A percentile compares a stretch with the other conserved stretches of the same genome.
These are phyloP conservation scores for Varroa destructor DNA, from an alignment of 1,140 invertebrate genomes.

Conservation along the genomic window DNA sequence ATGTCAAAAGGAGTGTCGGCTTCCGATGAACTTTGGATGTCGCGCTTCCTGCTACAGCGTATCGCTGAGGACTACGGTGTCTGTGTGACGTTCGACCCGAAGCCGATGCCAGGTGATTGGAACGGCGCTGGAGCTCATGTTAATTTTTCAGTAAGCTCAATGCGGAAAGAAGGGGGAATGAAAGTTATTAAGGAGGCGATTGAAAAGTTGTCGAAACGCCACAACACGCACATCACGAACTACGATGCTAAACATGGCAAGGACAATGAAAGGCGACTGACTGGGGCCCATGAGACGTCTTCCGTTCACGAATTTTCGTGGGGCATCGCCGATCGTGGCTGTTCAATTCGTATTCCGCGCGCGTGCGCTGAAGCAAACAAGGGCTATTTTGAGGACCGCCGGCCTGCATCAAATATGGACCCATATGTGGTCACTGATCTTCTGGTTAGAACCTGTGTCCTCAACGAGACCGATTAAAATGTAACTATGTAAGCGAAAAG, in stretches of 20 bases:
- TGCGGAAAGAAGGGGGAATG: slow-evolving; percentile 52
- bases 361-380: slow-evolving; percentile 32
- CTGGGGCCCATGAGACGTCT: slow-evolving; percentile 61
- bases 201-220: slow-evolving; percentile 62
- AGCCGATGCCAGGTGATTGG: slow-evolving; percentile 65
- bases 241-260: slow-evolving; percentile 66
- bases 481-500: neutral
- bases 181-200: slow-evolving; percentile 37
- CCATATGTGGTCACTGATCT: slow-evolving; percentile 41
- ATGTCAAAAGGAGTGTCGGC: slow-evolving; percentile 41
- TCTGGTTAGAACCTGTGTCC: slow-evolving; percentile 35
- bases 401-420: slow-evolving; percentile 40
- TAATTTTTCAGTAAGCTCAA: slow-evolving; percentile 73
- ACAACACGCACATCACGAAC: slow-evolving; percentile 67
- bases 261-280: slow-evolving; percentile 64
- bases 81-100: slow-evolving; percentile 70
- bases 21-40: slow-evolving; percentile 70
- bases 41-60: slow-evolving; percentile 63
- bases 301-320: slow-evolving; percentile 21
- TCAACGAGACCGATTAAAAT: slow-evolving; percentile 31
- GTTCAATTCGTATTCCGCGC: slow-evolving; percentile 42
- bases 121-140: slow-evolving; percentile 73
- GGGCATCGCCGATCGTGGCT: slow-evolving; percentile 44
- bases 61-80: slow-evolving; percentile 80
- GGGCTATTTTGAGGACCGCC: slow-evolving; percentile 40